These are phyloP conservation scores for Schizothorax lantsangensis DNA, from an alignment of 2,797 vertebrate species.

Conservation along the genomic window DNA sequence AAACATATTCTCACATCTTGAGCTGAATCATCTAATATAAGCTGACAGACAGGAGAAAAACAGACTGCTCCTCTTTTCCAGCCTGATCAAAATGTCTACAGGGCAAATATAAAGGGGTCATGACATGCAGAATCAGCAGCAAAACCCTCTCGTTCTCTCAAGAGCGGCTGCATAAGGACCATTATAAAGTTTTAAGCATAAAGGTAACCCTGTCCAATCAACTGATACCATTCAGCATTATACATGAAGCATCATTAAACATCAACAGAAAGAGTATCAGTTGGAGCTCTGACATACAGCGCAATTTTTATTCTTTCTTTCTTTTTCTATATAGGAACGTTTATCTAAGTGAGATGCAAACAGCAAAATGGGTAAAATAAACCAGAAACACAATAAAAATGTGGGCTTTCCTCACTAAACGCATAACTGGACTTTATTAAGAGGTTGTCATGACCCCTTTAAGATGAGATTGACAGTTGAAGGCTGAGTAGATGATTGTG, in stretches of 20 bases:
- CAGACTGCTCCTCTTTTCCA: background rate
- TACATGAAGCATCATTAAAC: background rate
- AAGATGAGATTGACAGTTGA: background rate
- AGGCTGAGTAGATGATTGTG: background rate
- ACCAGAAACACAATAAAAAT: background rate
- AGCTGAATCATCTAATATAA: background rate
- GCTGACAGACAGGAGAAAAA: slow-evolving; percentile 11
- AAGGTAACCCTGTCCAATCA: background rate
- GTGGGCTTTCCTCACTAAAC: background rate
- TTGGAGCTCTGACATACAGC: too few species aligned
- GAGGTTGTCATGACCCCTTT: background rate
- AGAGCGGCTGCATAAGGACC: background rate
- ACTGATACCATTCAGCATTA: background rate
- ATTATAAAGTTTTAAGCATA: background rate
- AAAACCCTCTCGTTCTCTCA: background rate
- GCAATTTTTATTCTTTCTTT: too few species aligned
- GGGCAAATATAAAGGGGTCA: background rate
- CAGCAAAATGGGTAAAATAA: background rate
- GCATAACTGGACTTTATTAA: background rate
- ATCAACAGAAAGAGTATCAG: too few species aligned
- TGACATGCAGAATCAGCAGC: background rate
- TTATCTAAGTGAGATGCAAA: too few species aligned
- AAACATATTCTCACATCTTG: background rate
- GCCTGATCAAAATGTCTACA: background rate
- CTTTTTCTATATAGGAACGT: too few species aligned